A percentile compares a stretch with the other conserved stretches of the same genome.
Evolutionary conservation across 2,888 invertebrate genomes (phyloP).

Genomic region (Gisinianus flammeolus): DNA sequence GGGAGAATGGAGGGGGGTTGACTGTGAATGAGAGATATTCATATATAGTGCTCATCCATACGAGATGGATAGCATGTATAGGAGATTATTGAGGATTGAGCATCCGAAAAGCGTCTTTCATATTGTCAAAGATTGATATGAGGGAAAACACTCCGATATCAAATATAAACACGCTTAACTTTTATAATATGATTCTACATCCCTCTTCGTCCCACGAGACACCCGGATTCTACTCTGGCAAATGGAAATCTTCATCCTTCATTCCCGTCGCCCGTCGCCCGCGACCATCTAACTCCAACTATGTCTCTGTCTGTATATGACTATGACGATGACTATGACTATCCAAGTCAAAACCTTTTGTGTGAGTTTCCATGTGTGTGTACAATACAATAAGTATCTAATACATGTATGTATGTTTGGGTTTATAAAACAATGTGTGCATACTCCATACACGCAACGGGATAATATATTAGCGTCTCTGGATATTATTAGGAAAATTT

Average conservation of each 20-base stretch:
- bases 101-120: constrained; percentile 43
- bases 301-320: no score
- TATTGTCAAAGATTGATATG: constrained; percentile 51
- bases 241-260: constrained; percentile 45
- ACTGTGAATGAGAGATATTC: constrained; percentile 42
- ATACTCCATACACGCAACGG: no score
- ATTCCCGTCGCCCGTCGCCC: constrained; percentile 36
- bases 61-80: constrained; percentile 42
- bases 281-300: background rate
- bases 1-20: background rate
- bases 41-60: constrained; percentile 50
- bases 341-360: background rate
- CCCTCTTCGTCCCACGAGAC: constrained; percentile 40
- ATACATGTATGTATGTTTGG: no score
- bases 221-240: constrained; percentile 28
- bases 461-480: constrained; percentile 29
- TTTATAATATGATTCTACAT: constrained; percentile 44
- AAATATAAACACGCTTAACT: constrained; percentile 50
- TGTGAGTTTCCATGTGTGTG: background rate
- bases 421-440: no score
- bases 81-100: constrained; percentile 45
- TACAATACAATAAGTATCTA: background rate
- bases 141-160: constrained; percentile 44
- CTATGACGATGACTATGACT: no score
- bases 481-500: constrained; percentile 20